A percentile compares a stretch with the other conserved stretches of the same genome.
Conservation (phyloP, 2,113 vertebrate genomes). For the Aleadryas rufinucha region DNA sequence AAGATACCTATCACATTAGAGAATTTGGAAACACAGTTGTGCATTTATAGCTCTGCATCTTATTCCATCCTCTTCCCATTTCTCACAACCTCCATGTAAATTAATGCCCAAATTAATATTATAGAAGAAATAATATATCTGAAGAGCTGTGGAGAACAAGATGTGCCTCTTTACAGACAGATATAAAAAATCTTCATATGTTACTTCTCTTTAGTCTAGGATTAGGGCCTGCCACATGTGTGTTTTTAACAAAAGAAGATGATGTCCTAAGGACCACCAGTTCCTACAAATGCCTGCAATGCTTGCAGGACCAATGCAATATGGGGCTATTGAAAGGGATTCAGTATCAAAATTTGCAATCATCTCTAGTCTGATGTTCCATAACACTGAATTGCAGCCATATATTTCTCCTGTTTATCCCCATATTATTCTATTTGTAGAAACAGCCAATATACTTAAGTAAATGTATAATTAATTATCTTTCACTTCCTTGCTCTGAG, state of each 20-base stretch:
- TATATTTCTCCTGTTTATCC: neutral
- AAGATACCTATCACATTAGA: neutral
- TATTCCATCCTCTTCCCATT: neutral
- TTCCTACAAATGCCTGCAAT: neutral
- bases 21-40: neutral
- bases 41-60: neutral
- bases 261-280: neutral
- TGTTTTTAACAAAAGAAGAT: neutral
- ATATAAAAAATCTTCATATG: neutral
- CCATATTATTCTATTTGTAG: neutral
- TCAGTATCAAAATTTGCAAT: neutral
- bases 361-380: neutral
- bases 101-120: neutral
- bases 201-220: neutral
- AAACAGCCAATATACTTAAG: neutral
- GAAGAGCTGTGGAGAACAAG: neutral
- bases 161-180: neutral
- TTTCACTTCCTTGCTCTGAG: neutral
- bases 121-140: neutral
- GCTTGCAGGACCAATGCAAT: neutral
- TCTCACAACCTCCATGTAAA: neutral
- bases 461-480: neutral
- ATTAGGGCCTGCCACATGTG: neutral
- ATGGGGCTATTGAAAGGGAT: neutral
- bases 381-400: neutral